A percentile compares a stretch with the other conserved stretches of the same genome.
Conservation (phyloP, 1,140 invertebrate species). For the Lethrus apterus region DNA sequence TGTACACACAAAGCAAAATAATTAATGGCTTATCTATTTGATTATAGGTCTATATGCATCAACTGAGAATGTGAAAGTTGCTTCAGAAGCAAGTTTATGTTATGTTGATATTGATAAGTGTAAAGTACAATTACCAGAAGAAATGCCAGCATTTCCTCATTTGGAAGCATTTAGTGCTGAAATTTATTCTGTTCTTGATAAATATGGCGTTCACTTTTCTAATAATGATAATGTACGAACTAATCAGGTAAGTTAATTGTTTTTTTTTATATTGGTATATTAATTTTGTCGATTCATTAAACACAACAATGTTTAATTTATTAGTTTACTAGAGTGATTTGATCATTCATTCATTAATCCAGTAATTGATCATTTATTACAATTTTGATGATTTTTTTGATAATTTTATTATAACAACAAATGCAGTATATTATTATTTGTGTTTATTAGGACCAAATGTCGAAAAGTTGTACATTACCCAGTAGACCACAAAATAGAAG, state of each 20-base stretch:
- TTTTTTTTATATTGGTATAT: no score
- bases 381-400: no score
- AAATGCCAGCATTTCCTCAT: constrained; percentile 88
- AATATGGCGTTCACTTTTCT: constrained; percentile 53
- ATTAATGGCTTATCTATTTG: no score
- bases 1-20: no score
- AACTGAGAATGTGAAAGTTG: constrained; percentile 44
- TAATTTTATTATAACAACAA: no score
- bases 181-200: constrained; percentile 71
- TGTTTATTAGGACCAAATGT: constrained; percentile 45
- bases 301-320: no score
- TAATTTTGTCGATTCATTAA: no score
- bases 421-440: no score
- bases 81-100: constrained; percentile 79
- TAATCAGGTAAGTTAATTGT: constrained; percentile 35
- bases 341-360: no score
- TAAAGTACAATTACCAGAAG: constrained; percentile 88
- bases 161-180: constrained; percentile 79
- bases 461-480: constrained; percentile 49
- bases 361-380: no score
- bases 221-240: constrained; percentile 34
- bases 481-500: constrained; percentile 48
- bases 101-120: constrained; percentile 94
- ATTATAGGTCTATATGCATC: constrained; percentile 49
- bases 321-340: no score